Conservation (phyloP, 2,797 vertebrate genomes). For the Saxicola maurus region DNA sequence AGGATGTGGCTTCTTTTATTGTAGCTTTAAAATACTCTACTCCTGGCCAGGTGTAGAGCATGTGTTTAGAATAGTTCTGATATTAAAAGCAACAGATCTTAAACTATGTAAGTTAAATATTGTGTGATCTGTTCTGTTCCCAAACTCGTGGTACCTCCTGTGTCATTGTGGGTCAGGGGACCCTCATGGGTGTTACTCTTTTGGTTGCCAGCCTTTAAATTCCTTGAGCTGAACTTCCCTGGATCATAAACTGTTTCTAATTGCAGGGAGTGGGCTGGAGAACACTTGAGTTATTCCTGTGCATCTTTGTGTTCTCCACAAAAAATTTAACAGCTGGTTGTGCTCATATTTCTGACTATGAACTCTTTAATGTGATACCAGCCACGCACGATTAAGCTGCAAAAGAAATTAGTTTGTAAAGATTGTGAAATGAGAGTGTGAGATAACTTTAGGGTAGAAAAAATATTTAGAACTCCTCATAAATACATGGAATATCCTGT, state of each 20-base stretch:
- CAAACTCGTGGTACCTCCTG: background rate
- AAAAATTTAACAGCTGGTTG: background rate
- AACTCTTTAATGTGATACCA: background rate
- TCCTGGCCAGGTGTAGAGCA: background rate
- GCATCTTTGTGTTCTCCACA: fast-evolving
- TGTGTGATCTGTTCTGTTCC: background rate
- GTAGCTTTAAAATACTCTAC: background rate
- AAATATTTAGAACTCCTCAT: background rate
- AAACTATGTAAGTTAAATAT: background rate
- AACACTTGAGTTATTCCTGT: fast-evolving
- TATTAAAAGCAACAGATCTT: background rate
- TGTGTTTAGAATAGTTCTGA: background rate
- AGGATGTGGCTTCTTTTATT: background rate
- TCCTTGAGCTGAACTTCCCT: background rate
- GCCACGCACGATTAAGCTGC: fast-evolving
- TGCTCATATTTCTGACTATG: background rate
- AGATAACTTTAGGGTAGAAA: background rate
- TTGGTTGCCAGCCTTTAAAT: background rate
- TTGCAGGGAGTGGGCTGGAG: background rate
- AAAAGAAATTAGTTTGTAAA: background rate
- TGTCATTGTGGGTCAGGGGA: background rate
- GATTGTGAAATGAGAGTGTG: background rate
- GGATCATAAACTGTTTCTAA: background rate
- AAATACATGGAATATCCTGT: background rate
- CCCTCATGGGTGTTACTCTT: background rate